Conservation (phyloP, 1,140 invertebrate genomes). For the Caenorhabditis remanei region DNA sequence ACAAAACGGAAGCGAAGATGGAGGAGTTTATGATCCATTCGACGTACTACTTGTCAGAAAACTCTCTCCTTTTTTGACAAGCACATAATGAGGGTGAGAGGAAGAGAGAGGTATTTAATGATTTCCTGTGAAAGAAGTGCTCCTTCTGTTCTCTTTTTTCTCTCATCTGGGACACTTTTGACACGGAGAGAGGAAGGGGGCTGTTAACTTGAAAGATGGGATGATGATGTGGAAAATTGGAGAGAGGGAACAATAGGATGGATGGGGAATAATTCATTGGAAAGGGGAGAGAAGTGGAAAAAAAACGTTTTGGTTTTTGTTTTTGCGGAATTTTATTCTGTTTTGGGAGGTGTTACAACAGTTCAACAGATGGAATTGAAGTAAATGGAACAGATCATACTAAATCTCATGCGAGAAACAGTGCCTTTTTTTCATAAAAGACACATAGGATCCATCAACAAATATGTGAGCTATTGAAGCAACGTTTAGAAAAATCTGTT, state of each 20-base stretch:
- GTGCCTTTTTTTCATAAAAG: too few relatives aligned
- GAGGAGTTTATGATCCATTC: background rate
- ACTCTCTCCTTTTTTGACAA: conserved; percentile 19
- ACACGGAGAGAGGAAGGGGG: background rate
- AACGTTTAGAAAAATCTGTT: too few relatives aligned
- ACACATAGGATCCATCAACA: too few relatives aligned
- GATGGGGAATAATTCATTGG: background rate
- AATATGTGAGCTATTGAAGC: too few relatives aligned
- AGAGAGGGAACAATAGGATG: background rate
- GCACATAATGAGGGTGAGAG: background rate
- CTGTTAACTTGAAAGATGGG: conserved; percentile 13
- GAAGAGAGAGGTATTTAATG: conserved; percentile 10
- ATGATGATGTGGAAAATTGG: background rate
- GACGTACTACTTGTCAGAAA: background rate
- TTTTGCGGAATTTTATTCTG: too few relatives aligned
- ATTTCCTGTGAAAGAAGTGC: background rate
- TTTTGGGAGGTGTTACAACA: too few relatives aligned
- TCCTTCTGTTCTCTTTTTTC: background rate
- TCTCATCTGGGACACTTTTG: background rate
- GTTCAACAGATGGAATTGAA: too few relatives aligned
- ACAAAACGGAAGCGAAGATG: background rate
- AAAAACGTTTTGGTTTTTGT: too few relatives aligned
- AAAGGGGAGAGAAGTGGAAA: too few relatives aligned
- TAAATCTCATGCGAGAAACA: too few relatives aligned
- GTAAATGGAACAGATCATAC: too few relatives aligned